Base-by-base conservation (phyloP, 2,888 invertebrate genomes). In the Nowickia ferox region DNA sequence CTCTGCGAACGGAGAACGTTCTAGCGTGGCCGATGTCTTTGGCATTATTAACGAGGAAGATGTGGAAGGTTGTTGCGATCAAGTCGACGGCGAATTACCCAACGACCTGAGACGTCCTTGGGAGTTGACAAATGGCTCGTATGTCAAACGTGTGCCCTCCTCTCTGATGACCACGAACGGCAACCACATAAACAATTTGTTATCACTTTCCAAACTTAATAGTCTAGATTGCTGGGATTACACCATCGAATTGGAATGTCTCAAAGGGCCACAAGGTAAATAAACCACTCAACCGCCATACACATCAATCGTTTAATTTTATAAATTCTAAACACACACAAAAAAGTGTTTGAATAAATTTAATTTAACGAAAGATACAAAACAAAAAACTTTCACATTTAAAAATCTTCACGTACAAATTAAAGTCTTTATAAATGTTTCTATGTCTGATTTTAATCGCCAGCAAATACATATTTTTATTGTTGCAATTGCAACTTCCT, bases 171-270 rank as follows among this genome's bases (percentile, higher is more conserved):
- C 87, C 65, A 22, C 63, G 53, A 84, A 88, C 65, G 84, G 84
- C 63, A 57, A 46, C 19, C 75, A 83, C 22, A 17, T 57, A 57
- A 75, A 76, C 44, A 84, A 82, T 17, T 69, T 88, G 57, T 22
- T 87, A 9, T 88, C 89, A 59, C 80, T 90, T 55, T 89, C 90
- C 17, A 89, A 88, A 79, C 93, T 95, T 88, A 96, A 95, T 90
- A 96, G 96, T 72, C 93, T 97, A 92, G 97, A 97, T 92, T 95
- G 95, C 90, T 97, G 97, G 97, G 97, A 97, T 94, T 97, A 97
- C 92, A 96, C 96, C 66, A 96, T 97, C 89, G 97, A 97, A 92
- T 93, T 97, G 93, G 96, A 96, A 92, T 96, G 96, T 92, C 94
- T 96, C 89, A 95, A 96, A 92, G 96, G 96, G 89, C 95, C 95